Evolutionary conservation across 2,113 vertebrate species (phyloP).

Genomic region (Deroptyus accipitrinus): DNA sequence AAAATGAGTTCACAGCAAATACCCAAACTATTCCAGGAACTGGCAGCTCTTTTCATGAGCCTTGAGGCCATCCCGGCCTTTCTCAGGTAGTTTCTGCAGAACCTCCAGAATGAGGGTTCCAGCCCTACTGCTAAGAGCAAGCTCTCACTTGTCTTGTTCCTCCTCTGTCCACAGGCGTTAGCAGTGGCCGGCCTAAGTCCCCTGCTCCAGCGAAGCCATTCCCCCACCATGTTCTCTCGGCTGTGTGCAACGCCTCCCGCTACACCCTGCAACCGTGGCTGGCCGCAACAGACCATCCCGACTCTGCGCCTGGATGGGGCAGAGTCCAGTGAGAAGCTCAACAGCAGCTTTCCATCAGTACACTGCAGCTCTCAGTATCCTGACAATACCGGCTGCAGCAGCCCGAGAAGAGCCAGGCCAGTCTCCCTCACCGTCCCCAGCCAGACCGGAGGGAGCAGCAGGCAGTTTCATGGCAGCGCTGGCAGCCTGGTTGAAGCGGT

Average conservation of each 20-base stretch:
- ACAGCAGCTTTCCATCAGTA: slow-evolving; percentile 93
- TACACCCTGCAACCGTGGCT: slow-evolving; percentile 79
- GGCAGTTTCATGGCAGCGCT: slow-evolving; percentile 90
- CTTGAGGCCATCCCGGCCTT: not conserved
- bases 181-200: slow-evolving; percentile 94
- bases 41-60: not conserved
- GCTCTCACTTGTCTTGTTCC: not conserved
- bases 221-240: slow-evolving; percentile 83
- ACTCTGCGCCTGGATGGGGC: slow-evolving; percentile 83
- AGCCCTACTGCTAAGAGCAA: not conserved
- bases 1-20: not conserved
- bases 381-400: slow-evolving; percentile 71
- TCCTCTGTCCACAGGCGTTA: slow-evolving; percentile 78
- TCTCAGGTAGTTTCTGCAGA: not conserved
- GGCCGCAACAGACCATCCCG: slow-evolving; percentile 78
- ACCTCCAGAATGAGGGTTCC: not conserved
- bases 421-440: slow-evolving; percentile 91
- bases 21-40: not conserved
- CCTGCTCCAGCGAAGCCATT: slow-evolving; percentile 92
- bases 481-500: slow-evolving; percentile 97
- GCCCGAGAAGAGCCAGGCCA: slow-evolving; percentile 80
- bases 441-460: slow-evolving; percentile 74
- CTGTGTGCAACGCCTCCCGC: slow-evolving; percentile 86
- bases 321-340: slow-evolving; percentile 91
- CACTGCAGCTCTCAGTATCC: slow-evolving; percentile 85